Conservation (phyloP, 2,888 invertebrate species). For the Mythimna loreyi region DNA sequence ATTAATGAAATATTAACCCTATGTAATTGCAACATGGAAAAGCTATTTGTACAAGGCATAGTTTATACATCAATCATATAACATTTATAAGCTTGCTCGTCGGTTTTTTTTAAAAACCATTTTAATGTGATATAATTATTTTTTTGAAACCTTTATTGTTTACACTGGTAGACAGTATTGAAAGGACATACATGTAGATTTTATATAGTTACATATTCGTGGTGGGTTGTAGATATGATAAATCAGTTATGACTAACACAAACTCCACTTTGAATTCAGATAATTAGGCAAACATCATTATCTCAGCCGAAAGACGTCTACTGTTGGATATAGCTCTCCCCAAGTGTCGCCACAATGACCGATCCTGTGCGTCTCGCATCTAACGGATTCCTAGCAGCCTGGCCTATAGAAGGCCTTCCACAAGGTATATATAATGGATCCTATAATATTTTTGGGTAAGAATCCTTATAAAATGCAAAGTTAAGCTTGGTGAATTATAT, state of each 20-base stretch:
- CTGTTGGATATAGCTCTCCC: too few relatives aligned
- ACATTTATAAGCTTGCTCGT: slow-evolving; percentile 49
- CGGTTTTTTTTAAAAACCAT: slow-evolving; percentile 57
- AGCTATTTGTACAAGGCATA: slow-evolving; percentile 68
- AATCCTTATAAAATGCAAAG: slow-evolving; percentile 32
- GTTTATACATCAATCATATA: slow-evolving; percentile 62
- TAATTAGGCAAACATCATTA: too few relatives aligned
- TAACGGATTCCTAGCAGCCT: too few relatives aligned
- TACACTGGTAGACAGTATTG: slow-evolving; percentile 9
- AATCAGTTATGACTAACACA: background rate
- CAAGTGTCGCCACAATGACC: too few relatives aligned
- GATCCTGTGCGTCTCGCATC: too few relatives aligned
- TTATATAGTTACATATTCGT: slow-evolving; percentile 23
- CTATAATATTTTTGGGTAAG: slow-evolving; percentile 15
- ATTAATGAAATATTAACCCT: slow-evolving; percentile 61
- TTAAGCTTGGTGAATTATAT: background rate
- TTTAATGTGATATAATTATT: slow-evolving; percentile 18
- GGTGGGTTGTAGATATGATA: background rate
- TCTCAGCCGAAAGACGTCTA: too few relatives aligned
- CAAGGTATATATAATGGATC: slow-evolving; percentile 22
- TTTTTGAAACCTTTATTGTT: slow-evolving; percentile 20
- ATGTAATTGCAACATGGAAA: slow-evolving; percentile 60
- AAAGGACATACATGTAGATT: slow-evolving; percentile 41
- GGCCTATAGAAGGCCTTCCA: too few relatives aligned
- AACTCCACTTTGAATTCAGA: too few relatives aligned